These are phyloP conservation scores for Upupa epops DNA, from an alignment of 2,113 vertebrate genomes.

Conservation along the genomic window DNA sequence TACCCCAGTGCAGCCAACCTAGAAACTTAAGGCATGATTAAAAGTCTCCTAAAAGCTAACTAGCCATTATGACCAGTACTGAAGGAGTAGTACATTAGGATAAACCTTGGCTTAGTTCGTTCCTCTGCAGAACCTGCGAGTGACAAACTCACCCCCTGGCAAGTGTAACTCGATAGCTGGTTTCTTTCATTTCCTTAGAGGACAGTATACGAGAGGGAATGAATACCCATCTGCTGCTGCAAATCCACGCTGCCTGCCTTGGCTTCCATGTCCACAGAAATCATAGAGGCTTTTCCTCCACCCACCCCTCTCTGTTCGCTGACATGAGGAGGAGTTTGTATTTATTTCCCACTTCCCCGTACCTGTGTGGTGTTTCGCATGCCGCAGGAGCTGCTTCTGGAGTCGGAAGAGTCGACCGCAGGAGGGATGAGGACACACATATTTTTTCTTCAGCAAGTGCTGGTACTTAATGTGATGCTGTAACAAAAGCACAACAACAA, in stretches of 20 bases:
- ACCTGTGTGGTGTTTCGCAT: slow-evolving; percentile 99
- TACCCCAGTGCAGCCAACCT: neutral
- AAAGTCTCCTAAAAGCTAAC: neutral
- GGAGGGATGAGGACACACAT: slow-evolving; percentile 94
- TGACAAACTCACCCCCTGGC: no score
- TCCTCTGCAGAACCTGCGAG: neutral
- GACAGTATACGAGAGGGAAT: neutral
- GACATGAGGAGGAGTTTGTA: neutral
- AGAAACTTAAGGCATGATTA: neutral
- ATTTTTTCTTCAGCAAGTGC: slow-evolving; percentile 98
- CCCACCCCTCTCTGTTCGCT: neutral
- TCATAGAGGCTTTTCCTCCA: neutral
- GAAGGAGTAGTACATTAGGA: neutral
- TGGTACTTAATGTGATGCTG: slow-evolving; percentile 99
- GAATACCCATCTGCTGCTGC: neutral
- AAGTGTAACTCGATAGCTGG: neutral
- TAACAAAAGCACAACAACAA: slow-evolving; percentile 38
- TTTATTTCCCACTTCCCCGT: neutral
- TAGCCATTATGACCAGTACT: neutral
- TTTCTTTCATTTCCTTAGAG: neutral
- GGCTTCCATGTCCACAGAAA: neutral
- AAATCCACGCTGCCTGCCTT: neutral
- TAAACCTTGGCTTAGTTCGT: neutral
- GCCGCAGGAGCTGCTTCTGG: slow-evolving; percentile 95
- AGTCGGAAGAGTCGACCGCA: slow-evolving; percentile 96